Evolutionary conservation across 2,888 invertebrate genomes (phyloP), one percentile per base, ranked within the genome.

Genomic region (Callosobruchus maculatus): DNA sequence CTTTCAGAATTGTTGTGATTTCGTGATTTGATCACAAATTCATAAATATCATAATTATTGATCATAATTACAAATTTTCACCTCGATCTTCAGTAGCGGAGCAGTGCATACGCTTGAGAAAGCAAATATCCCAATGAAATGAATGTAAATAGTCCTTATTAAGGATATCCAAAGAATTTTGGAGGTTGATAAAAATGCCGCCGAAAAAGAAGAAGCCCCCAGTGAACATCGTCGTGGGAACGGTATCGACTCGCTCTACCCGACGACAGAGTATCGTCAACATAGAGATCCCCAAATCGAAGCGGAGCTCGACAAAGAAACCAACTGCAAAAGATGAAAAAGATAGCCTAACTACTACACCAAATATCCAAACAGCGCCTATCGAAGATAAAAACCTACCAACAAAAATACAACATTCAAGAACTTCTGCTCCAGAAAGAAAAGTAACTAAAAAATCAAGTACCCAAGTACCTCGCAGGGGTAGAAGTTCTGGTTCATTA

Each of bases 201-300:
- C 83, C 84, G 0, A 84, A 82, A 76, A 83, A 81, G 79, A 81
- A 81, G 75, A 81, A 81, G 74, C 22, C 74, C 9, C 68, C 72
- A 18, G 68, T 68, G 74, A 78, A 76, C 72, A 66, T 78, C 66
- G 81, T 82, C 71, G 81, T 82, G 21, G 82, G 82, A 69, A 82
- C 82, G 49, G 82, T 82, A 66, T 82, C 82, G n/a, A 82, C 82
- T 26, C 75, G 82, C 70, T 82, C 82, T 26, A 82, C 82, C 9
- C 70, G 80, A 70, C 77, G 82, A 21, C 79, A 82, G 74, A 82
- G 82, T 71, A 73, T 82, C 74, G 82, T 82, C 26, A 82, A 81
- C 72, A 80, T 81, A 69, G 78, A 81, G 70, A 80, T 81, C n/a
- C 75, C 79, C 72, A 80, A 78, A 77, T 70, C 73, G 7, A 77